These are phyloP conservation scores for Osmoderma eremita DNA, from an alignment of 2,888 invertebrate genomes.

Conservation along the genomic window DNA sequence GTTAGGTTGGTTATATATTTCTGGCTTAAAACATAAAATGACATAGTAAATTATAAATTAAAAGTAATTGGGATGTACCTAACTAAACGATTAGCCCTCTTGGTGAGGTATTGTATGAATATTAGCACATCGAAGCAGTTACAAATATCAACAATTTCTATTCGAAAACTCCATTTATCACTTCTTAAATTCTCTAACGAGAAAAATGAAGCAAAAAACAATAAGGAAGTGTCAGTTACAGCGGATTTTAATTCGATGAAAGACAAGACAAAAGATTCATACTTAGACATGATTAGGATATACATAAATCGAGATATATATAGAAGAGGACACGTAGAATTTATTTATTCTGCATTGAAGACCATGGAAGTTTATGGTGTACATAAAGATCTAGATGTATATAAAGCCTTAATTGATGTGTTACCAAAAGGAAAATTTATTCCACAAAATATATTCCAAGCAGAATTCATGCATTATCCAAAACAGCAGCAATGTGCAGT, in stretches of 20 bases:
- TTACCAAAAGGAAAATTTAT: constrained; percentile 91
- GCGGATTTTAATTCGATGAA: constrained; percentile 53
- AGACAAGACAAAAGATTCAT: constrained; percentile 74
- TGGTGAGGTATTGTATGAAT: constrained; percentile 29
- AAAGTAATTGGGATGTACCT: constrained; percentile 31
- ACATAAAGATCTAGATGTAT: constrained; percentile 84
- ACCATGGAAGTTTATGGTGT: constrained; percentile 92
- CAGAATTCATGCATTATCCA: constrained; percentile 93
- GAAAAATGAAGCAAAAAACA: background rate
- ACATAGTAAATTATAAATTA: constrained; percentile 1
- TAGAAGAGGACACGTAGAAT: constrained; percentile 90
- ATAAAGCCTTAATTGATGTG: constrained; percentile 85
- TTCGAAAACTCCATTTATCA: constrained; percentile 28
- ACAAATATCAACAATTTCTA: background rate
- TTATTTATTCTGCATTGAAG: constrained; percentile 89
- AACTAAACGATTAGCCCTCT: constrained; percentile 27
- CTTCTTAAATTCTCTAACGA: background rate
- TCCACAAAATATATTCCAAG: constrained; percentile 83
- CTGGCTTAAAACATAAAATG: constrained; percentile 26
- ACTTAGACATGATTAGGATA: constrained; percentile 77
- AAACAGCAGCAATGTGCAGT: constrained; percentile 95
- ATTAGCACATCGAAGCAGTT: constrained; percentile 12
- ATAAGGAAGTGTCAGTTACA: constrained; percentile 20
- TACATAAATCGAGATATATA: constrained; percentile 76
- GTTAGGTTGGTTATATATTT: no score